Base-by-base conservation (phyloP, 2,113 vertebrate genomes). In the Scophthalmus maximus region DNA sequence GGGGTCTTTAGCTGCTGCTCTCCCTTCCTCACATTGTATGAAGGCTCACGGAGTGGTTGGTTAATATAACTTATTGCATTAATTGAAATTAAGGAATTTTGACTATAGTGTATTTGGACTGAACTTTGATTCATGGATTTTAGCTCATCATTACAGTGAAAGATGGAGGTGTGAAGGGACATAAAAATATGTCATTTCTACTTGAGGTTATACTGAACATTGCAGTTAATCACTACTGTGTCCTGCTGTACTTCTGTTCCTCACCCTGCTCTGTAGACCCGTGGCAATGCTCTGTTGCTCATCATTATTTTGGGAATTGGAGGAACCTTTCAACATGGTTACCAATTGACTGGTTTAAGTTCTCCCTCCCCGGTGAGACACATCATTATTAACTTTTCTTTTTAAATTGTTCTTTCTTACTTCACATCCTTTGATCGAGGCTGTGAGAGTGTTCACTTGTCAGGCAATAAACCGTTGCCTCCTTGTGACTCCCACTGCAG, bases 281-380 rank as follows among this genome's bases (percentile, higher is more conserved):
- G 53, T 6, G 92, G 92, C 0, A 92, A 87, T 0, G 93, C 76
- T 44, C 50, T 93, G 44, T 3, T 92, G 42, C 89, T 94, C 55
- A 92, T 94, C 65, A 12, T 92, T 14, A 64, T 90, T 78, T 76
- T 94, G 77, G 93, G 93, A n/a, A 27, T 92, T 14, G 92, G 93
- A 30, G 93, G 93, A 82, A 71, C 67, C 23, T 93, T 92, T 81
- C 93, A 94, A 10, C 0, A 0, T 23, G 93, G 93, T 58, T 93
- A 87, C 72, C 91, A 93, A 25, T 0, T 66, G 1, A 89, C 91
- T 4, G 81, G 53, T n/a, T 65, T 92, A 65, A 94, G 92, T 65
- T 94, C 93, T 40, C 91, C 93, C 5, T 92, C 92, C 53, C 88
- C 88, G 18, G 93, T 94, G 51, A 86, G 88, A 71, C 2, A 6